These are phyloP conservation scores for Siniperca obscura DNA, from an alignment of 2,797 vertebrate genomes.

Conservation along the genomic window DNA sequence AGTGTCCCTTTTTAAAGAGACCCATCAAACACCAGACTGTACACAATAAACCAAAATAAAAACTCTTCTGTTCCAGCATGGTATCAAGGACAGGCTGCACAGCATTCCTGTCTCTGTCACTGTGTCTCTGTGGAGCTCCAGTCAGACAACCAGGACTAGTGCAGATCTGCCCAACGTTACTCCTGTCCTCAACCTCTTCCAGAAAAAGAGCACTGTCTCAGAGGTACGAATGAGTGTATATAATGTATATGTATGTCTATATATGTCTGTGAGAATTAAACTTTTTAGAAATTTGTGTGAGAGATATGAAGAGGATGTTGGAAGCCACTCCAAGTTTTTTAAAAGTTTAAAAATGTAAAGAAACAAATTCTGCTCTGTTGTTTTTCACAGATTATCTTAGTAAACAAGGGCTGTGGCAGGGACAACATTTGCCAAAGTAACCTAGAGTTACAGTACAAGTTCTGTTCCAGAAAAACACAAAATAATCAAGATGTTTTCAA, in stretches of 20 bases:
- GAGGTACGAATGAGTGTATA: constrained; percentile 77
- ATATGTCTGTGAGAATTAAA: not conserved
- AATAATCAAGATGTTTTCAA: constrained; percentile 86
- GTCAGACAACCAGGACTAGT: constrained; percentile 70
- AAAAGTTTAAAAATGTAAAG: not conserved
- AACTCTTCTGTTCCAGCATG: constrained; percentile 69
- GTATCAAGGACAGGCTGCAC: constrained; percentile 70
- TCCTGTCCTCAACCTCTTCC: constrained; percentile 88
- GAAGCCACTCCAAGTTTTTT: not conserved
- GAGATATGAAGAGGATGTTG: not conserved
- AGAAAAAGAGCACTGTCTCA: constrained; percentile 80
- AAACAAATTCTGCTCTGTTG: not conserved
- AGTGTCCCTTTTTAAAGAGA: not conserved
- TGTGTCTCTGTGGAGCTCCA: constrained; percentile 80
- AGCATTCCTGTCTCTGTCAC: constrained; percentile 87
- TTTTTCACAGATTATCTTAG: constrained; percentile 85
- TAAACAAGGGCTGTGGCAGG: constrained; percentile 91
- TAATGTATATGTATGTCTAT: not conserved
- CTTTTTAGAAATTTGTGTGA: not conserved
- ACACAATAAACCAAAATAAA: not conserved
- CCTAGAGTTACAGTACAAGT: constrained; percentile 88
- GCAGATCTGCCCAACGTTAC: constrained; percentile 78
- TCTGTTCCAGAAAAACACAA: constrained; percentile 87
- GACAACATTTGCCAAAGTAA: constrained; percentile 94
- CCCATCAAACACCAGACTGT: not conserved